Conservation (phyloP, 2,797 vertebrate species). For the Huso huso region DNA sequence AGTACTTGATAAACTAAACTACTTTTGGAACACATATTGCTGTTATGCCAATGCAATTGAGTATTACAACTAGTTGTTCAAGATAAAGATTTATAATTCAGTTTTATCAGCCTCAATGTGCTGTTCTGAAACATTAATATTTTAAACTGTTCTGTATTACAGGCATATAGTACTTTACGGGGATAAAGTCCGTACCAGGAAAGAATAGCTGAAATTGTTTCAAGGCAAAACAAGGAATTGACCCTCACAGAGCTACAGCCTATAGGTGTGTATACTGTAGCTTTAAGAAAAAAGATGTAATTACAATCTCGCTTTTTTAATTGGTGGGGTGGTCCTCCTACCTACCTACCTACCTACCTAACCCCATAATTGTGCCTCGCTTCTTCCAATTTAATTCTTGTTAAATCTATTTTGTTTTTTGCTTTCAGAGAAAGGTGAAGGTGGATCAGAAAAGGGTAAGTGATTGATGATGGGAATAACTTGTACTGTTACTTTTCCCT, state of each 20-base stretch:
- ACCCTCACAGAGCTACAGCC: conserved; percentile 26
- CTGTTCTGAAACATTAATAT: too few relatives aligned
- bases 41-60: not conserved
- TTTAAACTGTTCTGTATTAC: conserved; percentile 16
- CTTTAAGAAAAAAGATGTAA: not conserved
- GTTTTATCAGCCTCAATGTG: too few relatives aligned
- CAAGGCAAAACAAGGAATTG: conserved; percentile 25
- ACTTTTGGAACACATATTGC: not conserved
- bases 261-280: conserved; percentile 33
- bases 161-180: conserved; percentile 54
- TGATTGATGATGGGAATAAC: not conserved
- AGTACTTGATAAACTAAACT: not conserved
- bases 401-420: conserved; percentile 7
- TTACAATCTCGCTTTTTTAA: not conserved
- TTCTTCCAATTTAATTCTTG: too few relatives aligned
- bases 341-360: too few relatives aligned
- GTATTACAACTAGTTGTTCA: too few relatives aligned
- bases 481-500: not conserved
- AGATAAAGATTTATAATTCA: too few relatives aligned
- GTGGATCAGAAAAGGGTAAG: conserved; percentile 27
- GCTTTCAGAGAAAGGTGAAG: conserved; percentile 23
- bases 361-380: too few relatives aligned
- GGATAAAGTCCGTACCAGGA: conserved; percentile 56
- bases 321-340: too few relatives aligned
- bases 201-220: conserved; percentile 47